phyloP scores from a whole-genome alignment of 1,140 invertebrate species.

The Drosophila biarmipes region DNA sequence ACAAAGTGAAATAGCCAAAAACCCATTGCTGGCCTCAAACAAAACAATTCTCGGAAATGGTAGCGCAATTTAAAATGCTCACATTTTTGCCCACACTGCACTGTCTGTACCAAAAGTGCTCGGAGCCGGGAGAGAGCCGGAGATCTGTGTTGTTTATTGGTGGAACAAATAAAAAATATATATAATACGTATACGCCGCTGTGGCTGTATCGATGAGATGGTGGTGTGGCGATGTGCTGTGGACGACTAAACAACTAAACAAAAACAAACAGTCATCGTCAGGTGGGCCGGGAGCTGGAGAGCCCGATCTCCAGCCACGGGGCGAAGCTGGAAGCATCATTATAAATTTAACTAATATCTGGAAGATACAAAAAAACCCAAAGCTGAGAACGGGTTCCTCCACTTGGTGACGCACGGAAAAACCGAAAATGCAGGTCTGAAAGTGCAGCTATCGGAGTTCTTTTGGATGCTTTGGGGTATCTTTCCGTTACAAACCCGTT shows the following conservation, averaged over 20 bases:
- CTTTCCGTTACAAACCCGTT: conserved; percentile 22
- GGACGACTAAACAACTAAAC: conserved; percentile 51
- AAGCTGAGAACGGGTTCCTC: conserved; percentile 35
- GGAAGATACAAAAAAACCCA: conserved; percentile 36
- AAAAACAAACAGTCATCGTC: conserved; percentile 59
- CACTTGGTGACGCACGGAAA: conserved; percentile 32
- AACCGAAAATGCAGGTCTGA: conserved; percentile 33
- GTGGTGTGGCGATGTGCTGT: conserved; percentile 5
- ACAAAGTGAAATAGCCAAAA: conserved; percentile 31
- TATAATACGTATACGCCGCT: conserved; percentile 13
- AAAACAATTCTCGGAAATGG: conserved; percentile 62
- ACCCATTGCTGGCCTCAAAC: conserved; percentile 38
- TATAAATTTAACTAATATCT: conserved; percentile 52
- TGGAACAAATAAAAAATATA: conserved; percentile 44
- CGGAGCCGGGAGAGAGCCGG: conserved; percentile 35
- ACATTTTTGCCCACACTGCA: conserved; percentile 37
- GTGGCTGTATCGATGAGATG: conserved; percentile 1
- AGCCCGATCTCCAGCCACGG: conserved; percentile 10
- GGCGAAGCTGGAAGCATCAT: conserved; percentile 25
- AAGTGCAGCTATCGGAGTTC: conserved; percentile 16
- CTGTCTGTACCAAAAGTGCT: conserved; percentile 26
- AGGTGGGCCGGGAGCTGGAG: conserved; percentile 27
- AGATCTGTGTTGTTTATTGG: conserved; percentile 57
- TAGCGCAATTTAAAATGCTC: conserved; percentile 54
- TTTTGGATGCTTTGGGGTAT: conserved; percentile 11